Percentiles rank a stretch among this genome's conserved stretches.
Evolutionary conservation across 1,140 invertebrate species (phyloP).

Genomic region (Ceratitis capitata): DNA sequence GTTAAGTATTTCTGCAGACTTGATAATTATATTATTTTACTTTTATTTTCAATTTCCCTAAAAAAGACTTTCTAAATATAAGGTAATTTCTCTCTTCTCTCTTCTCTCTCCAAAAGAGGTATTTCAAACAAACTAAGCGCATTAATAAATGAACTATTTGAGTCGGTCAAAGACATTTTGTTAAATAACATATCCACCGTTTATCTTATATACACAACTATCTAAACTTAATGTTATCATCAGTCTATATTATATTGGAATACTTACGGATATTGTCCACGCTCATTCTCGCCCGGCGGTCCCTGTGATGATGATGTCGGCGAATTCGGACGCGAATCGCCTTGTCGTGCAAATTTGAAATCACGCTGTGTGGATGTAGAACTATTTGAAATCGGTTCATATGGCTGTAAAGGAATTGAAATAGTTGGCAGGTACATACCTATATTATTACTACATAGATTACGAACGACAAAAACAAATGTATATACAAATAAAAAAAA

Average conservation of each 20-base stretch:
- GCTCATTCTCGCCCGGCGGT: slow-evolving; percentile 59
- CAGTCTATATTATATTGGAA: neutral
- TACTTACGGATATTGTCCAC: slow-evolving; percentile 63
- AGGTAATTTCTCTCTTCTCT: no score
- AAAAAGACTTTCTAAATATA: no score
- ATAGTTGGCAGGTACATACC: slow-evolving; percentile 8
- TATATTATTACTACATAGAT: slow-evolving; percentile 26
- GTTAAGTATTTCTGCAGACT: no score
- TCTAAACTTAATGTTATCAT: no score
- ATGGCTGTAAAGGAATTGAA: slow-evolving; percentile 52
- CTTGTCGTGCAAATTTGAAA: slow-evolving; percentile 57
- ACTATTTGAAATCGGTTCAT: slow-evolving; percentile 61
- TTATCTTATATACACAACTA: no score
- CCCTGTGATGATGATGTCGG: slow-evolving; percentile 50
- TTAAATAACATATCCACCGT: no score
- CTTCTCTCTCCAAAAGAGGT: no score
- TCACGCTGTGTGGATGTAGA: slow-evolving; percentile 59
- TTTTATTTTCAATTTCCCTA: no score
- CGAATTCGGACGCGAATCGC: slow-evolving; percentile 61
- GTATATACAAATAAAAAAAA: neutral
- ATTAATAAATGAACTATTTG: no score
- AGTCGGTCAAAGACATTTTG: no score
- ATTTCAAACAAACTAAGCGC: no score
- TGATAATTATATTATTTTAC: no score
- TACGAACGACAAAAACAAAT: neutral